Base-by-base conservation (phyloP, 2,888 invertebrate species). In the Eledone cirrhosa region DNA sequence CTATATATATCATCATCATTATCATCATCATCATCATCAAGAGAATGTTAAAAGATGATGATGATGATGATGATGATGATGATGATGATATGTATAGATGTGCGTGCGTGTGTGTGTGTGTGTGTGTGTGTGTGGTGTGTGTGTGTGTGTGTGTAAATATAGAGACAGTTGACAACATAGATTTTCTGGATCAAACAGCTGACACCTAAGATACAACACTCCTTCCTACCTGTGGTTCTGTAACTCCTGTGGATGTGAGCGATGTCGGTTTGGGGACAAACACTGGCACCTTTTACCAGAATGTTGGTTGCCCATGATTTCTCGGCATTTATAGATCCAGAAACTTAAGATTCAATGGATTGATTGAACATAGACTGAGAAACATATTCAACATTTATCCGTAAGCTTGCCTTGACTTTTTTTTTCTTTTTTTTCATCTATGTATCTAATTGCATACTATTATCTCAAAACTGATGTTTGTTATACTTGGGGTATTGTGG, bases 161-260 rank as follows among this genome's bases (percentile, higher is more conserved):
- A 41, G 41, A 41, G 41, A 41, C 41, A 41, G 41, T 41, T 41
- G 41, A 41, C 41, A 41, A 41, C 41, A 41, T 41, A 5, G 11
- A 41, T 41, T n/a, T 41, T 41, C 41, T 41, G 41, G 41, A 41
- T 41, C 41, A 41, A 41, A 41, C 41, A 41, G 41, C 41, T 41
- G 41, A 41, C 41, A 41, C 41, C 41, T 41, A 41, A 41, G 41
- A 41, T 41, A 41, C 41, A 22, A 72, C 29, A 72, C 27, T 72
- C 41, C 22, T 31, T 67, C 67, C 22, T 72, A 72, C 72, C 72
- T 72, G 33, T 72, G 72, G 41, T 72, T 72, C 41, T 72, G 72
- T 72, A 72, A 72, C 41, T 72, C 72, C 72, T 72, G 72, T 33
- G 72, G 72, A 22, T 72, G 72, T 72, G 72, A 72, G 16, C 72